phyloP scores from a whole-genome alignment of 2,797 vertebrate genomes.

The Melanotaenia trifasciata region DNA sequence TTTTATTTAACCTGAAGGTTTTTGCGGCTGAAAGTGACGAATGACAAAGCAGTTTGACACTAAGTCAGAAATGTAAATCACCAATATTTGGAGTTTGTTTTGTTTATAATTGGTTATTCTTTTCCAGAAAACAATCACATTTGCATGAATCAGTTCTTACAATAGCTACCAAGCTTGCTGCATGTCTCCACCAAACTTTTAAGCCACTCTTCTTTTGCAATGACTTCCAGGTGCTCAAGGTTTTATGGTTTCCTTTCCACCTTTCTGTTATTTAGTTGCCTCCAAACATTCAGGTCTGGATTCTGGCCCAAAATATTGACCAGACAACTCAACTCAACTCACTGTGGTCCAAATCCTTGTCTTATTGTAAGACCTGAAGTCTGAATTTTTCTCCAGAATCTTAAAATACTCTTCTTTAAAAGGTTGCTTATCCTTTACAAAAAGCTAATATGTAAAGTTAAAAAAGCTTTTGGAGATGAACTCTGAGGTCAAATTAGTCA shows the following conservation, averaged over 20 bases:
- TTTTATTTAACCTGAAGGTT: background rate
- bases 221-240: background rate
- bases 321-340: too few relatives aligned
- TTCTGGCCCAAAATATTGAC: background rate
- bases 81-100: background rate
- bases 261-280: background rate
- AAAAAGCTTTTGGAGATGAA: background rate
- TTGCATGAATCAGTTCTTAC: background rate
- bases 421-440: background rate
- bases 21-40: background rate
- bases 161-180: background rate
- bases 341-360: background rate
- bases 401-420: background rate
- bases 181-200: background rate
- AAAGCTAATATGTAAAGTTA: background rate
- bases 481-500: background rate
- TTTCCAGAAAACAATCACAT: background rate
- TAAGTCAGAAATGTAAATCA: background rate
- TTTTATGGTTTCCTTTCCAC: background rate
- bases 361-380: background rate
- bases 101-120: background rate
- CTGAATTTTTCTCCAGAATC: background rate
- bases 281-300: background rate
- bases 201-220: background rate
- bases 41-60: background rate